phyloP scores from a whole-genome alignment of 2,888 invertebrate species.

The Sphinx pinastri region DNA sequence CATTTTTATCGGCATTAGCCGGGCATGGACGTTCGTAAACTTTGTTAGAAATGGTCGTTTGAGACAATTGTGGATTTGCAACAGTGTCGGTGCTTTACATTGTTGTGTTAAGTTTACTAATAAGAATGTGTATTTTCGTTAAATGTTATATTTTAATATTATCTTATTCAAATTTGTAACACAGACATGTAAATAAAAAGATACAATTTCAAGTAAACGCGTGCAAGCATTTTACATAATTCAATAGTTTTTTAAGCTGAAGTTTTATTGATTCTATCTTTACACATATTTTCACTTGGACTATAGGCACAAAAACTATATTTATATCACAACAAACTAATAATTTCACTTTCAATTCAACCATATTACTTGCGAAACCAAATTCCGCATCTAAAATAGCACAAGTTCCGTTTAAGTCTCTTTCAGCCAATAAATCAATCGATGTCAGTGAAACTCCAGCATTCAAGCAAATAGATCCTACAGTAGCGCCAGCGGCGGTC shows the following conservation, averaged over 20 bases:
- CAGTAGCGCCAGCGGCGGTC: constrained; percentile 32
- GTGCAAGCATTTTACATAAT: no score
- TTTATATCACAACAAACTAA: constrained; percentile 7
- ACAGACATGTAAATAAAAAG: no score
- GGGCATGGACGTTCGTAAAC: constrained; percentile 16
- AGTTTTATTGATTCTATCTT: no score
- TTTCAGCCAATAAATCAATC: constrained; percentile 1
- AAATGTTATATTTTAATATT: not conserved
- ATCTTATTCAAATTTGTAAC: not conserved
- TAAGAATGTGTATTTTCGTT: not conserved
- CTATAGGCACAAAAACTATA: not conserved
- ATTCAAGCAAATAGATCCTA: not conserved
- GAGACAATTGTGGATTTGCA: constrained; percentile 19
- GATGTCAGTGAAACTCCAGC: constrained; percentile 16
- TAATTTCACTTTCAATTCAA: not conserved
- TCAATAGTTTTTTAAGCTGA: no score
- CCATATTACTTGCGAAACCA: not conserved
- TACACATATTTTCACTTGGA: no score
- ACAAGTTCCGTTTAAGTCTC: not conserved
- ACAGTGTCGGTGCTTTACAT: constrained; percentile 19
- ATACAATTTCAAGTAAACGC: no score
- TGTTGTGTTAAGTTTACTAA: constrained; percentile 1
- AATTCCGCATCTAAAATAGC: constrained; percentile 1
- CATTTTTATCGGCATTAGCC: constrained; percentile 36
- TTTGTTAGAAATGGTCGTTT: constrained; percentile 11